Base-by-base conservation (phyloP, 1,140 invertebrate species). In the Yoshiicerus persimilis region DNA sequence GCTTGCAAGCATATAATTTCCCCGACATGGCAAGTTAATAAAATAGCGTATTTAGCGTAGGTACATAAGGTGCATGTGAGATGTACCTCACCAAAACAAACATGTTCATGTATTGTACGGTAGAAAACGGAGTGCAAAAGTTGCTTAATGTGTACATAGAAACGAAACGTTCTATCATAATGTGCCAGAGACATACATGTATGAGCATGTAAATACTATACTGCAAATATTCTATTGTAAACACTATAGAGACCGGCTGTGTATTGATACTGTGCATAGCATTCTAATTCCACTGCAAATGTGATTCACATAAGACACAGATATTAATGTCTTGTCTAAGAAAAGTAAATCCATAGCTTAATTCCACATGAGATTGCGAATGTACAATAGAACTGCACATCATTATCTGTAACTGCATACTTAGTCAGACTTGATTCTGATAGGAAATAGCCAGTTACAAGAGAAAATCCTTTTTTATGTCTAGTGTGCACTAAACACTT, bases 391-490 rank as follows among this genome's bases (percentile, higher is more conserved):
- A 36, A 80, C 75, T 36, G 32, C 75, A 36, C 75, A 34, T 34
- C 32, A 80, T 80, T 80, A 36, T 80, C 75, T 20, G 32, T 80
- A 66, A 8, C 25, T 27, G 64, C 23, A 25, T 11, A 27, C 11
- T 23, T 66, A 66, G 9, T 25, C 56, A 2, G 6, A 8, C 1
- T n/a, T 66, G 23, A 66, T 66, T 27, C 6, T 23, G n/a, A 66
- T 47, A 56, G 47, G 47, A 56, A 56, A n/a, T 56, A 56, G 47
- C 47, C 47, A 56, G 30, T 70, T 30, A 80, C 34, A 80, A 80
- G 75, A 80, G 75, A 80, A 80, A 80, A 80, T 36, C 32, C 75
- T 38, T 80, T 80, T 80, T 80, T 80, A 80, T 80, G 75, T 80
- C 32, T 27, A 32, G 25, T 80, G 75, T 80, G 75, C 32, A 32